Percentiles rank a stretch among this genome's conserved stretches.
phyloP scores from a whole-genome alignment of 2,113 vertebrate species.

The Otus sunia region DNA sequence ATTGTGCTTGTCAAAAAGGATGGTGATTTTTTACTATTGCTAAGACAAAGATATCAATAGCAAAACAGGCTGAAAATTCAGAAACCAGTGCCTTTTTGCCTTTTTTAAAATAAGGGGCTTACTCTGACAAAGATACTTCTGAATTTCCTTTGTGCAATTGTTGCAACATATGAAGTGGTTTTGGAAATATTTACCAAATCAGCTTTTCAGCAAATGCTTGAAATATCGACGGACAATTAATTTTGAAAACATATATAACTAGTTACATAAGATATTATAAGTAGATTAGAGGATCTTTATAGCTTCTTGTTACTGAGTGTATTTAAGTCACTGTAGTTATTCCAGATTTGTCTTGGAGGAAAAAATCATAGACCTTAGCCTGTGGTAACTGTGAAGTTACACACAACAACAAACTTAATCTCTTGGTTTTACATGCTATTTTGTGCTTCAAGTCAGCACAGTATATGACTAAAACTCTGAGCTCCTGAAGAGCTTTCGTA shows the following conservation, averaged over 20 bases:
- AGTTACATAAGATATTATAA: background rate
- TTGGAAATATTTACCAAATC: background rate
- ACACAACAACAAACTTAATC: background rate
- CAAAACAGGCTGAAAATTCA: background rate
- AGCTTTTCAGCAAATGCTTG: background rate
- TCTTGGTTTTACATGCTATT: background rate
- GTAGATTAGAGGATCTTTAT: background rate
- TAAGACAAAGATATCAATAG: background rate
- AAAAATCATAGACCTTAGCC: background rate
- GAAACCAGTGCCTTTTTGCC: background rate
- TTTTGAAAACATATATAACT: background rate
- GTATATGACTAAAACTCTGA: background rate
- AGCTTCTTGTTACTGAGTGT: background rate
- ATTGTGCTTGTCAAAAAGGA: background rate
- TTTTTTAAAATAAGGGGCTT: background rate
- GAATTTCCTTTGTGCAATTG: background rate
- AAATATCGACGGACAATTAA: background rate
- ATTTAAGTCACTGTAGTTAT: background rate
- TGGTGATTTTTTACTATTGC: background rate
- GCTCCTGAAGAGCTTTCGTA: background rate
- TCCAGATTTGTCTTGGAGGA: background rate
- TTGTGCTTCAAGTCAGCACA: background rate
- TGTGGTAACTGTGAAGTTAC: background rate
- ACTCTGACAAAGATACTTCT: background rate
- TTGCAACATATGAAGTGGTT: background rate